These are phyloP conservation scores for Oreonectes daqikongensis DNA, from an alignment of 2,797 vertebrate genomes.

Conservation along the genomic window DNA sequence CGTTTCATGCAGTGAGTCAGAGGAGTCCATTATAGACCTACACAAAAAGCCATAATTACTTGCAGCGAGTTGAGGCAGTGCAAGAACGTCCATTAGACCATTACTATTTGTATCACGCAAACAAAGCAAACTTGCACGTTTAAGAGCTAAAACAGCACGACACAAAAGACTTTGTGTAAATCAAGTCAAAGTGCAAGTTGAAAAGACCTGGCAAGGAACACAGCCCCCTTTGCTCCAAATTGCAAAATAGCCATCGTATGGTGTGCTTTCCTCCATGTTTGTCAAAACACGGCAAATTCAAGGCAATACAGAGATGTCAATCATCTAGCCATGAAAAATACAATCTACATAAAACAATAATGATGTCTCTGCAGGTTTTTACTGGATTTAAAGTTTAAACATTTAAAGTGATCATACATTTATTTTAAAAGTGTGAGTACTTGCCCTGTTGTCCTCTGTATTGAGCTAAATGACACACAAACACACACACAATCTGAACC, in stretches of 20 bases:
- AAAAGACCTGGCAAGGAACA: not conserved
- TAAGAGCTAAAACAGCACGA: slow-evolving; percentile 28
- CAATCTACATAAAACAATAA: slow-evolving; percentile 8
- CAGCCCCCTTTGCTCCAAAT: not conserved
- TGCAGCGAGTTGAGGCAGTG: slow-evolving; percentile 48
- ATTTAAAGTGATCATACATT: not conserved
- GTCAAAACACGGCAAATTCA: not conserved
- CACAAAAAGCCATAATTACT: slow-evolving; percentile 60
- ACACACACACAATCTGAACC: not conserved
- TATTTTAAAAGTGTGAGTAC: not conserved
- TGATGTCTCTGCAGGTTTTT: slow-evolving; percentile 36
- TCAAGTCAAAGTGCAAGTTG: slow-evolving; percentile 15
- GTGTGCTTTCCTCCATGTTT: not conserved
- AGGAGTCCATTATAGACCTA: slow-evolving; percentile 43
- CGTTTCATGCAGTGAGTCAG: slow-evolving; percentile 51
- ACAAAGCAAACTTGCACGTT: slow-evolving; percentile 45
- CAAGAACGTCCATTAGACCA: slow-evolving; percentile 44
- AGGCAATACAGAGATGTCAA: not conserved
- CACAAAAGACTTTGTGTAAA: slow-evolving; percentile 1
- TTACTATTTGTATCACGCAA: slow-evolving; percentile 51
- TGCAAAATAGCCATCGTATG: not conserved
- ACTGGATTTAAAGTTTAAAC: slow-evolving; percentile 8
- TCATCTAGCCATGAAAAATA: slow-evolving; percentile 14
- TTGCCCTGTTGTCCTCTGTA: not conserved
- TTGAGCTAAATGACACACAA: not conserved